Base-by-base conservation (phyloP, 1,140 invertebrate genomes). In the Conus betulinus region DNA sequence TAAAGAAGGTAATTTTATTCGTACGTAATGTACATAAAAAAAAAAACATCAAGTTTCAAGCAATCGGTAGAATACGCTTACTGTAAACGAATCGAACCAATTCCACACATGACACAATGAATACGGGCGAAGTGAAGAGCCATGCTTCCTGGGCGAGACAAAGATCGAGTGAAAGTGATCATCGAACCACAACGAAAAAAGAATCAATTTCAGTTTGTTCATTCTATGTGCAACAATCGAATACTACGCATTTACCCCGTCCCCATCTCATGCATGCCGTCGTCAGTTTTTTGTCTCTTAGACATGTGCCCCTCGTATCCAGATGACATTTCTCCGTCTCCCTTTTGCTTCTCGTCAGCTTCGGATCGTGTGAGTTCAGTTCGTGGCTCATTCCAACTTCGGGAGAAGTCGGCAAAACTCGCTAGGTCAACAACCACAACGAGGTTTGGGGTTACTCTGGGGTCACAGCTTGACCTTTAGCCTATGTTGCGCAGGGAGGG, bases 231-330 rank as follows among this genome's bases (percentile, higher is more conserved):
- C 67, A 85, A 79, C 57, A 60, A 83, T 27, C 27, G 20, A 8
- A 57, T 84, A 25, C 10, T 67, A 88, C 88, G 91, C 91, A 55
- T 84, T 83, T 90, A 86, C 88, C 88, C 88, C 88, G 88, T 84
- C 84, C 89, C 53, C 27, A 92, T 89, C 78, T 91, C 91, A 85
- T 89, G 90, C 57, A 90, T 90, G 67, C 94, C 93, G 84, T 92
- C 91, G 51, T 95, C 94, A 67, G 94, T 95, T 87, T 92, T 92
- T 90, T 94, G 94, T 84, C 94, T 89, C 89, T 95, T 95, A 13
- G 93, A 90, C 81, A 92, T 91, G 90, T 94, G 94, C 83, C 94
- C 94, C 79, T 95, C 93, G 87, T 93, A 94, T 51, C 92, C 90
- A 7, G 91, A 90, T 92, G 93, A 91, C 87, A 88, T 88, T 84